phyloP scores from a whole-genome alignment of 2,888 invertebrate genomes.

The Metopia argyrocephala region DNA sequence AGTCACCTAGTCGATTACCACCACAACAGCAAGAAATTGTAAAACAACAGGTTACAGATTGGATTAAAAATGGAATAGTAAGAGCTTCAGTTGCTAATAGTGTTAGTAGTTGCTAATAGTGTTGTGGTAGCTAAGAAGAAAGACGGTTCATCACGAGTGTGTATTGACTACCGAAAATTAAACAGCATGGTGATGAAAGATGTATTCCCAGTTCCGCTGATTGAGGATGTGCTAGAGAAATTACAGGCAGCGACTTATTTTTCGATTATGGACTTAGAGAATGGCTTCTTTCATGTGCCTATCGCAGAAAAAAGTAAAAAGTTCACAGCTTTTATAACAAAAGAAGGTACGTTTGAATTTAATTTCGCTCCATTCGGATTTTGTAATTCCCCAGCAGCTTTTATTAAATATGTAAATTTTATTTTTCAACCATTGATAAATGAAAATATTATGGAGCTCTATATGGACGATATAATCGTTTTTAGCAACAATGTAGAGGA shows the following conservation, averaged over 20 bases:
- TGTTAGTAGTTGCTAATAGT: conserved; percentile 67
- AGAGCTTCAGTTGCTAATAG: conserved; percentile 57
- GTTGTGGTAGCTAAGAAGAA: conserved; percentile 67
- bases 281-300: conserved; percentile 6
- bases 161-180: conserved; percentile 65
- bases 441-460: conserved; percentile 31
- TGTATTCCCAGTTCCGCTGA: conserved; percentile 54
- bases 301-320: too few relatives aligned
- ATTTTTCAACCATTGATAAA: conserved; percentile 52
- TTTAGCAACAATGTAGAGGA: neutral
- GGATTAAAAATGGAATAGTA: conserved; percentile 47
- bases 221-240: conserved; percentile 52
- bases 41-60: conserved; percentile 35
- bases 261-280: conserved; percentile 55
- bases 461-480: conserved; percentile 52
- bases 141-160: conserved; percentile 63
- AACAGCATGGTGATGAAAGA: conserved; percentile 57
- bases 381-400: conserved; percentile 57
- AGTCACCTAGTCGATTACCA: conserved; percentile 28
- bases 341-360: conserved; percentile 56
- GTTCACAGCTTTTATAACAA: conserved; percentile 44
- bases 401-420: conserved; percentile 51
- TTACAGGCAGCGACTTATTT: conserved; percentile 48
- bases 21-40: conserved; percentile 29
- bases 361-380: conserved; percentile 55